These are phyloP conservation scores for Anas capensis DNA, from an alignment of 2,797 vertebrate genomes.

Conservation along the genomic window DNA sequence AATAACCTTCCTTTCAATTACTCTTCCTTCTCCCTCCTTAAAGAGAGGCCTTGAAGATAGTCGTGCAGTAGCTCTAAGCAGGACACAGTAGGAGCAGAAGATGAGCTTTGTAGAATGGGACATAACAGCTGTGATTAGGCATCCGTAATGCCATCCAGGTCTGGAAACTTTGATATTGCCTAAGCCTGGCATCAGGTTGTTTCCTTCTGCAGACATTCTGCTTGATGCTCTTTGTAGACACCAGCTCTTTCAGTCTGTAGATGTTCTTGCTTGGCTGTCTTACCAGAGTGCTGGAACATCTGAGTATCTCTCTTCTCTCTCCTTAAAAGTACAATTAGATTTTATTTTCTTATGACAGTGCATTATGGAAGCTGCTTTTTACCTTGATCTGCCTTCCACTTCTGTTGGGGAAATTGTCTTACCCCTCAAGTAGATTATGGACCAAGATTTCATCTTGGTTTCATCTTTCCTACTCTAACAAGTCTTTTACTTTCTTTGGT, in stretches of 20 bases:
- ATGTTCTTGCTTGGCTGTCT: background rate
- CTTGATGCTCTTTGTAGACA: background rate
- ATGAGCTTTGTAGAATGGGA: background rate
- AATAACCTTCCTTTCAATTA: background rate
- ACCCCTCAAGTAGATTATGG: background rate
- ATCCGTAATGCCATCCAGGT: background rate
- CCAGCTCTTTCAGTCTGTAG: background rate
- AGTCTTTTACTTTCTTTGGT: background rate
- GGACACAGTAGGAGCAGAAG: background rate
- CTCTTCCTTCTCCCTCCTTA: background rate
- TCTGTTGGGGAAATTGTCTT: background rate
- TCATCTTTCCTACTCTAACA: background rate
- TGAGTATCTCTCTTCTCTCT: background rate
- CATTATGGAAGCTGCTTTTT: background rate
- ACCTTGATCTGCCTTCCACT: background rate
- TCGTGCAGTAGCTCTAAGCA: background rate
- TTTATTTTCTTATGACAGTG: background rate
- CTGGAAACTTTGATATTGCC: background rate
- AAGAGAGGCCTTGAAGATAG: background rate
- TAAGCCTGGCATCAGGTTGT: background rate
- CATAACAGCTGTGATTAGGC: background rate
- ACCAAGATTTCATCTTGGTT: background rate
- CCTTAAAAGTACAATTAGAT: background rate
- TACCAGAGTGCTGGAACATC: background rate
- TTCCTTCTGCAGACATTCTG: background rate